Base-by-base conservation (phyloP, 2,888 invertebrate species). In the Deilephila porcellus region DNA sequence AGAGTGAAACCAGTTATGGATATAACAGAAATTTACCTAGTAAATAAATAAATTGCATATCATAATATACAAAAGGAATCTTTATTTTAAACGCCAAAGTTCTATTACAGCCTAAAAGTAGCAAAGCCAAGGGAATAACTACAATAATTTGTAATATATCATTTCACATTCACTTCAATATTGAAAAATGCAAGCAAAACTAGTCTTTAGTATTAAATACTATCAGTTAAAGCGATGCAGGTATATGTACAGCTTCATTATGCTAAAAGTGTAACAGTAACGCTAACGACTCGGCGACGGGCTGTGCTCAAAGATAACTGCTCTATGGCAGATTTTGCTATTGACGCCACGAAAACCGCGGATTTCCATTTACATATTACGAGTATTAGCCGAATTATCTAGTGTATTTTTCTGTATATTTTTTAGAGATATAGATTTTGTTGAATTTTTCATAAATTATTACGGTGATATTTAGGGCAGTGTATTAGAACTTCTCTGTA, bases 291-390 rank as follows among this genome's bases (percentile, higher is more conserved):
- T 77, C 82, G 78, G 74, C 56, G 59, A 75, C 77, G 78, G 74
- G 78, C 81, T 84, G 84, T 76, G 80, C 78, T 76, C 80, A 71
- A 80, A 80, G 85, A 85, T 84, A 84, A 82, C 79, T 83, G 78
- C 76, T 56, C 56, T 77, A 76, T 80, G 77, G 79, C 79, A 74
- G 76, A 73, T 72, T 79, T 76, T 74, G 60, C 72, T 53, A 25
- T 17, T 19, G 1, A 67, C 73, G 79, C 82, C 75, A 74, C 56
- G 25, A 73, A 70, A 59, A 11, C 1, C 29, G 79, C 73, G 77
- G 53, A n/a, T 32, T 3, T 70, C 20, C 5, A n/a, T 17, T 14
- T 3, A 37, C n/a, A n/a, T n/a, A n/a, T n/a, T n/a, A n/a, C n/a
- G n/a, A 2, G 11, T n/a, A 45, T 37, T 8, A 17, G 14, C 2